These are phyloP conservation scores for Magallana nippona DNA, from an alignment of 2,888 invertebrate genomes.

Conservation along the genomic window DNA sequence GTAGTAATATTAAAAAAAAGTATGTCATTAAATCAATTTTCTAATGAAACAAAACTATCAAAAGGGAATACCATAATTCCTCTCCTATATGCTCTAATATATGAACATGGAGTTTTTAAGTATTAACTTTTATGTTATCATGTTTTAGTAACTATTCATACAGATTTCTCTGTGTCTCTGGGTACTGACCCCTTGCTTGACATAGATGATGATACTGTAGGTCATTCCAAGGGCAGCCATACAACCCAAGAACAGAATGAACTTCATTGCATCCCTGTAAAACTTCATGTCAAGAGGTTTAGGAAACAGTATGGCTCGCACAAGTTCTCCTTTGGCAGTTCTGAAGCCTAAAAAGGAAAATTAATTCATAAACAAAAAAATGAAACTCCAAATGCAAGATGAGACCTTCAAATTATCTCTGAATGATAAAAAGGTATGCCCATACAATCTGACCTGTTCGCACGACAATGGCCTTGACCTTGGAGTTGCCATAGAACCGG, in stretches of 20 bases:
- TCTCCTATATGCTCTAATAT: too few relatives aligned
- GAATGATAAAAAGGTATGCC: too few relatives aligned
- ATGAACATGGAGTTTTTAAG: too few relatives aligned
- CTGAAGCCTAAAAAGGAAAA: constrained; percentile 84
- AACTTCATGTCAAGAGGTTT: constrained; percentile 97
- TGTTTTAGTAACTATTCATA: background rate
- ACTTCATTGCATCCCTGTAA: constrained; percentile 89
- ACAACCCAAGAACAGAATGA: constrained; percentile 88
- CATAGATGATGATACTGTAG: constrained; percentile 91
- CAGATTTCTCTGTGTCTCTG: background rate
- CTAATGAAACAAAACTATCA: too few relatives aligned
- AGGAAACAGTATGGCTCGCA: constrained; percentile 95
- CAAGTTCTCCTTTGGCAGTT: constrained; percentile 93
- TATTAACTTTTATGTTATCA: too few relatives aligned
- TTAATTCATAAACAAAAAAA: too few relatives aligned
- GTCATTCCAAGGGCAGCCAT: constrained; percentile 90
- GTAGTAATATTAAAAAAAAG: too few relatives aligned
- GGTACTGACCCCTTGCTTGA: constrained; percentile 64
- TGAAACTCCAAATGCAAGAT: too few relatives aligned
- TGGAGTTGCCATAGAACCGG: constrained; percentile 91
- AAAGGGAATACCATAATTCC: too few relatives aligned
- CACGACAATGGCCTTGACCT: constrained; percentile 88
- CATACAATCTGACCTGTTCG: constrained; percentile 83
- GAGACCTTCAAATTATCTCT: too few relatives aligned
- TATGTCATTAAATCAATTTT: too few relatives aligned